phyloP scores from a whole-genome alignment of 2,797 vertebrate species.

The Pangasius larnaudii region DNA sequence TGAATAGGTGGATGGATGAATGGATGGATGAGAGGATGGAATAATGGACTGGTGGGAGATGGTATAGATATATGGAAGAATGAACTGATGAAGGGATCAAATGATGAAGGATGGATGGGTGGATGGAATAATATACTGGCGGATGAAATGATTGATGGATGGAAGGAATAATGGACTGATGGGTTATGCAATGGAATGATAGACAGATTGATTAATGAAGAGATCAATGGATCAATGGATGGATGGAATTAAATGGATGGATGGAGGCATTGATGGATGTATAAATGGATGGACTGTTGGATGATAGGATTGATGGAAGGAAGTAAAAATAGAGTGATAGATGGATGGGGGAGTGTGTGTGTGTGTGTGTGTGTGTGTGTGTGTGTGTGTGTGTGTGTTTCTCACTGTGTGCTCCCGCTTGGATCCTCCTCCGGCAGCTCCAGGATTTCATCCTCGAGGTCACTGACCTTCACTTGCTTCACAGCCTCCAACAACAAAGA shows the following conservation, averaged over 20 bases:
- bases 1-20: background rate
- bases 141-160: background rate
- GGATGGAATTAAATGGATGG: background rate
- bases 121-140: too few relatives aligned
- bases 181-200: background rate
- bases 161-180: background rate
- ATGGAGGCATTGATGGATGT: background rate
- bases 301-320: too few relatives aligned
- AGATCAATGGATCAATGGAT: background rate
- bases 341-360: background rate
- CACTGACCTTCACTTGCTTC: constrained; percentile 95
- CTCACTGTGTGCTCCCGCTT: constrained; percentile 76
- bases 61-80: too few relatives aligned
- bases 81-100: background rate
- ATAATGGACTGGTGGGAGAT: background rate
- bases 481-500: constrained; percentile 91
- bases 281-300: background rate
- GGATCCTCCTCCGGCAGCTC: constrained; percentile 91
- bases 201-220: background rate
- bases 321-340: background rate
- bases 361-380: background rate
- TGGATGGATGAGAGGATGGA: background rate
- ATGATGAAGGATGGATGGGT: background rate
- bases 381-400: constrained; percentile 28
- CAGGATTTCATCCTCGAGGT: constrained; percentile 91